Base-by-base conservation (phyloP, 2,888 invertebrate species). In the Hypena proboscidalis region DNA sequence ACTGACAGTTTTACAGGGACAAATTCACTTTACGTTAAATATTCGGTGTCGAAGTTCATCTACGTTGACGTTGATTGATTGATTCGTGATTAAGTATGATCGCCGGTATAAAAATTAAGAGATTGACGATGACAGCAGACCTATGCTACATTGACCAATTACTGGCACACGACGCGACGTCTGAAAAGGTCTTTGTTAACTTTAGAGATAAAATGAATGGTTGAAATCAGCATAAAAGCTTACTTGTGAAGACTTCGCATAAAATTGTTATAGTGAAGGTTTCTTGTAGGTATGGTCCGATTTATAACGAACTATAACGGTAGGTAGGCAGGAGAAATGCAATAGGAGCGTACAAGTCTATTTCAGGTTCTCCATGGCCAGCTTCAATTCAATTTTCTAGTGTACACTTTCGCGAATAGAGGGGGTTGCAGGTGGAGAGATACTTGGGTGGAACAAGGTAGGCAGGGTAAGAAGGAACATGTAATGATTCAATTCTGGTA, bases 361-460 rank as follows among this genome's bases (percentile, higher is more conserved):
- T 59, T 58, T 46, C 39, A 55, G 56, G 31, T 42, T 47, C 47
- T 53, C 36, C 40, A 55, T 42, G 58, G 47, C 30, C 44, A n/a
- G 56, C 48, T 37, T 40, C 49, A 45, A 49, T 58, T 44, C 40
- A 67, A 67, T 63, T 65, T 65, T 57, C 66, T 43, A 49, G 46
- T 60, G 59, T 66, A 64, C 63, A 59, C 57, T 57, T 62, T 46
- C 14, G 33, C 25, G 42, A 49, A 33, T 9, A n/a, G n/a, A 31
- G 30, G 44, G 32, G 34, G 21, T n/a, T 26, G 19, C 35, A 38
- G 41, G 22, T 38, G 23, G 31, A 34, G 4, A 19, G 34, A 35
- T 14, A 11, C 2, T 7, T 10, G 7, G 13, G 19, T 2, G 19
- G 2, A 4, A n/a, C 4, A 7, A 0, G 9, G 9, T 19, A 4